These are phyloP conservation scores for Aplysina aerophoba DNA, from an alignment of 37 sponge, comb jelly and placozoan genomes.

Conservation along the genomic window DNA sequence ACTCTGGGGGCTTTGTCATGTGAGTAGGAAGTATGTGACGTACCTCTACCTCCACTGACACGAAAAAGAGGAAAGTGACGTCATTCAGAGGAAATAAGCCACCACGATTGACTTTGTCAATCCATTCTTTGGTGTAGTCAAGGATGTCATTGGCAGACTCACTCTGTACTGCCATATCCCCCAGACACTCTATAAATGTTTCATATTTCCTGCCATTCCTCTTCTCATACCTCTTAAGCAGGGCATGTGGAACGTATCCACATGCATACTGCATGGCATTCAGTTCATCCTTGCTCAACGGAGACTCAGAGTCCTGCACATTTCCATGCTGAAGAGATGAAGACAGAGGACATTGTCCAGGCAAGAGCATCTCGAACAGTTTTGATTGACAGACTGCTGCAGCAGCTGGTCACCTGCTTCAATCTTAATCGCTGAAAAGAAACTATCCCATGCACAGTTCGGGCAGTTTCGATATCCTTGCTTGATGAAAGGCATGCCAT, in stretches of 20 bases:
- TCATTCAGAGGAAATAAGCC: slow-evolving; percentile 57
- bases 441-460: slow-evolving; percentile 6
- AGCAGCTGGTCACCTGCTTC: neutral
- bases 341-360: slow-evolving; percentile 7
- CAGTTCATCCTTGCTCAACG: slow-evolving; percentile 30
- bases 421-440: neutral
- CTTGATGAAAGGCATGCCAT: neutral
- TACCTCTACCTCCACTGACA: slow-evolving; percentile 24
- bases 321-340: neutral
- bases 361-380: slow-evolving; percentile 8
- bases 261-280: slow-evolving; percentile 42
- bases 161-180: slow-evolving; percentile 46
- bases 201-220: slow-evolving; percentile 23
- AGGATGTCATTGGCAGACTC: slow-evolving; percentile 15
- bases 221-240: slow-evolving; percentile 42
- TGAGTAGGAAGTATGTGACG: slow-evolving; percentile 9
- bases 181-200: slow-evolving; percentile 44
- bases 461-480: slow-evolving; percentile 3
- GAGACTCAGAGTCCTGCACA: slow-evolving; percentile 4
- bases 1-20: neutral
- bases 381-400: neutral
- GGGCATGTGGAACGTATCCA: slow-evolving; percentile 44
- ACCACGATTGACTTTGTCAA: slow-evolving; percentile 45
- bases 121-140: slow-evolving; percentile 43
- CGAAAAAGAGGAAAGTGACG: slow-evolving; percentile 18